These are phyloP conservation scores for Zosterops lateralis DNA, from an alignment of 2,113 vertebrate genomes.

Conservation along the genomic window DNA sequence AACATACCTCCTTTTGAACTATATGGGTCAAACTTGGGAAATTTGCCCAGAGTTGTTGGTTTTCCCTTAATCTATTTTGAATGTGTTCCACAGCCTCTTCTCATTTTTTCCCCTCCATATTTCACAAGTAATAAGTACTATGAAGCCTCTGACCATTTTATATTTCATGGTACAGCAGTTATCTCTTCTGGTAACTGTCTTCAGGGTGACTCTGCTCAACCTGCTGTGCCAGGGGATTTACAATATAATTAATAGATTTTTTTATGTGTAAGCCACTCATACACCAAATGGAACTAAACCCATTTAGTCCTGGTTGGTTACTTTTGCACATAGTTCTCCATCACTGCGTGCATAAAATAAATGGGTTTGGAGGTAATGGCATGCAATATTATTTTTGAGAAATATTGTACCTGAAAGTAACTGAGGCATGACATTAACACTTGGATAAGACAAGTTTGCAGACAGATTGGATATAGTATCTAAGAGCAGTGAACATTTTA, in stretches of 20 bases:
- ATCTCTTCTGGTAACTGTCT: conserved; percentile 11
- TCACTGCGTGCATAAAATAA: neutral
- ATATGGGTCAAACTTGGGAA: neutral
- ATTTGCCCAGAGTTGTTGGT: neutral
- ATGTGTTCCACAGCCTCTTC: neutral
- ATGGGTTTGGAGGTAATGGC: neutral
- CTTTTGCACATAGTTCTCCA: neutral
- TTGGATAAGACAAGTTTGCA: neutral
- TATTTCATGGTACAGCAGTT: conserved; percentile 6
- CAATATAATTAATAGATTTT: neutral
- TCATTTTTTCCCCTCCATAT: neutral
- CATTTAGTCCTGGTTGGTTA: conserved; percentile 19
- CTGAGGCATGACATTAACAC: neutral
- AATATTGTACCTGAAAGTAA: neutral
- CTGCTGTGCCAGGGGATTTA: conserved; percentile 1
- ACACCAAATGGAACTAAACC: conserved; percentile 8
- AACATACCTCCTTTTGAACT: neutral
- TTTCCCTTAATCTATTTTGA: neutral
- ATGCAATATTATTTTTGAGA: neutral
- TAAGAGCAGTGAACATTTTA: neutral
- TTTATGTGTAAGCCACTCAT: neutral
- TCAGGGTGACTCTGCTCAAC: conserved; percentile 5
- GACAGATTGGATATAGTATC: neutral
- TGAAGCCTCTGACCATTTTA: neutral
- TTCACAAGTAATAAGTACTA: neutral